A percentile compares a stretch with the other conserved stretches of the same genome.
phyloP scores from a whole-genome alignment of 2,797 vertebrate species.

The Prionace glauca region DNA sequence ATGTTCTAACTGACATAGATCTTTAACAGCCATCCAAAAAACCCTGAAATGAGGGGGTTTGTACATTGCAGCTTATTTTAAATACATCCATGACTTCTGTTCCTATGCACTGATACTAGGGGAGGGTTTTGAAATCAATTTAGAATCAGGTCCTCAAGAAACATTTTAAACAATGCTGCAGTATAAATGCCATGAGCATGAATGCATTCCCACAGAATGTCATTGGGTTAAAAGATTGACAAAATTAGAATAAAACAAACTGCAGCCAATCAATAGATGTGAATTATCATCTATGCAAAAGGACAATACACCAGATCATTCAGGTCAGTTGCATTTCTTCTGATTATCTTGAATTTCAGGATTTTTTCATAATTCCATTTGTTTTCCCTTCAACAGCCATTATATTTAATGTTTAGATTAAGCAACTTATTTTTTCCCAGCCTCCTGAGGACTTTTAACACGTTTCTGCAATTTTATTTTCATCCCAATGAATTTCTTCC shows the following conservation, averaged over 20 bases:
- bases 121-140: neutral
- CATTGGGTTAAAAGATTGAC: neutral
- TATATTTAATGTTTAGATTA: neutral
- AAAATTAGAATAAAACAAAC: neutral
- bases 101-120: neutral
- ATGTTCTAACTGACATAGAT: neutral
- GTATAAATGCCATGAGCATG: neutral
- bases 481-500: neutral
- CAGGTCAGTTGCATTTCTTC: neutral
- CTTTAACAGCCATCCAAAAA: neutral
- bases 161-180: neutral
- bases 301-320: neutral
- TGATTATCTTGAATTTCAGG: neutral
- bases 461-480: neutral
- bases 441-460: neutral
- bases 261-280: neutral
- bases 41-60: neutral
- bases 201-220: neutral
- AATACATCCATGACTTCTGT: neutral
- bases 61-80: neutral
- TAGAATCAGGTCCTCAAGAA: neutral
- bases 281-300: neutral
- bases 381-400: neutral
- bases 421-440: neutral
- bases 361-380: neutral